Percentiles rank a stretch among this genome's conserved stretches.
These are phyloP conservation scores for Semnopithecus entellus DNA, from an alignment of 2,113 vertebrate genomes.

Conservation along the genomic window DNA sequence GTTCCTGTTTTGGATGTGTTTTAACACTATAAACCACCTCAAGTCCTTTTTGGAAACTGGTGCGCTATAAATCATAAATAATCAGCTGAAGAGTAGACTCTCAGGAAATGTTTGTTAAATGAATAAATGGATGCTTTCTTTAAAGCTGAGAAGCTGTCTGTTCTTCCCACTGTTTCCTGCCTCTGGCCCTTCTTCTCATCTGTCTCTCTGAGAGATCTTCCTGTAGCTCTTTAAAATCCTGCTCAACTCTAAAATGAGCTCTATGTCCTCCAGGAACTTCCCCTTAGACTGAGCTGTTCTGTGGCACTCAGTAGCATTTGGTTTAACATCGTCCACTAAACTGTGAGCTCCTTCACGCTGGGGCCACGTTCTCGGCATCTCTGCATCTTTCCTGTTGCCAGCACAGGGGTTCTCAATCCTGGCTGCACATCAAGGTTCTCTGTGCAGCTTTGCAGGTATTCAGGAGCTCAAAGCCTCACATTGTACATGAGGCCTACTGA, in stretches of 20 bases:
- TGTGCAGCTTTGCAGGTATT: not conserved
- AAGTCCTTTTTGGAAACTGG: conserved; percentile 34
- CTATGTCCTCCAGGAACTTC: not conserved
- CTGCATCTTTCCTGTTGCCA: not conserved
- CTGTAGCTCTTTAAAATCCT: not conserved
- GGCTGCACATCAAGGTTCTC: not conserved
- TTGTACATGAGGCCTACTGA: not conserved
- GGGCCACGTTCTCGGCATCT: not conserved
- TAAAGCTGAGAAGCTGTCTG: not conserved
- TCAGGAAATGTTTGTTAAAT: conserved; percentile 10
- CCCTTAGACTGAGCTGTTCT: not conserved
- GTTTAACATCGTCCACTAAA: not conserved
- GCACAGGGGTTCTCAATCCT: not conserved
- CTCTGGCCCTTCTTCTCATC: not conserved
- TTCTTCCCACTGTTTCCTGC: not conserved
- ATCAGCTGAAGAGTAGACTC: not conserved
- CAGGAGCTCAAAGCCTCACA: too few relatives aligned
- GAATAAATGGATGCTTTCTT: not conserved
- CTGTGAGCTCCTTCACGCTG: not conserved
- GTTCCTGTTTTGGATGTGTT: conserved; percentile 11
- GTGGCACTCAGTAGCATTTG: not conserved
- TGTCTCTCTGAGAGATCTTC: not conserved
- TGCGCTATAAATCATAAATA: conserved; percentile 24
- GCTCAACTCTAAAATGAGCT: not conserved
- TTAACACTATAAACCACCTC: conserved; percentile 27